Base-by-base conservation (phyloP, 2,113 vertebrate genomes). In the Labrus mixtus region DNA sequence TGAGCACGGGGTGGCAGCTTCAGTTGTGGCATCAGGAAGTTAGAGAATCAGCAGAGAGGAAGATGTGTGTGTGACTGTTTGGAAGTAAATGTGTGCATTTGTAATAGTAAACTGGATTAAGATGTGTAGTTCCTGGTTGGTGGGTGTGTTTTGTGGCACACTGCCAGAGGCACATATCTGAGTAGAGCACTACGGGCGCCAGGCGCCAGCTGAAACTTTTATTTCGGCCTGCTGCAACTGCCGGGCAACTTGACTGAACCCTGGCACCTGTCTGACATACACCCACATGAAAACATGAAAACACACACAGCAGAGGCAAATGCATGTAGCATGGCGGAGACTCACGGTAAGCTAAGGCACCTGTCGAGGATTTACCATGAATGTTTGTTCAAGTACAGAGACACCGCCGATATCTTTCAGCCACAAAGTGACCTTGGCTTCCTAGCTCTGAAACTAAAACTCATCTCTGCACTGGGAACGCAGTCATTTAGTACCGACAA, bases 131-230 rank as follows among this genome's bases (percentile, higher is more conserved):
- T 79, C 16, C 29, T 58, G 43, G 50, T 55, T 23, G 46, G 62
- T 63, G 70, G 62, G 75, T 71, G 83, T 76, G 79, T 78, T 62
- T 22, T 64, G 63, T 86, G 91, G 92, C 91, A 71, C 8, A 8
- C 50, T 78, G 90, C 91, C 94, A 93, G 82, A 79, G 83, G 68
- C 81, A 90, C 89, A 93, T 93, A 93, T 92, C 88, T 86, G 78
- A 93, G 83, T 48, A 51, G 79, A 76, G 78, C 84, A 72, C 65
- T 58, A 59, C 37, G 67, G 86, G 86, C 81, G 83, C 77, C 91
- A 72, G 91, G 89, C 87, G 81, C 90, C 91, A 92, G 92, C 86
- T 90, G 90, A 93, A 90, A 69, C 84, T 85, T 82, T 90, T 92
- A 85, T 89, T 82, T 80, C 82, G 64, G 75, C 58, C 65, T 22